These are phyloP conservation scores for Altica lythri DNA, from an alignment of 2,888 invertebrate genomes.

Conservation along the genomic window DNA sequence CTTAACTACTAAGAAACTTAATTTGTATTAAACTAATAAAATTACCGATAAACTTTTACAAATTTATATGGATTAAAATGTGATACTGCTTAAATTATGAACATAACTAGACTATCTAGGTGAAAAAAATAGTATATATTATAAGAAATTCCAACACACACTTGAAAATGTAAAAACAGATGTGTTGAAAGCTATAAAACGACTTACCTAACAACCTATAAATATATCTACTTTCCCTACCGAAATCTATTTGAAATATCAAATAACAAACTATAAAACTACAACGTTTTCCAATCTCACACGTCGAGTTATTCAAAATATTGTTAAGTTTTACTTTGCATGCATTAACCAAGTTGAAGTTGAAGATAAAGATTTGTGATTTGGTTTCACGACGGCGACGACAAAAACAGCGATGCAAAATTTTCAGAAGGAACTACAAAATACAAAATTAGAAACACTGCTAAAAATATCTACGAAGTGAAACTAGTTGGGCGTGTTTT, in stretches of 20 bases:
- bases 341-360: no score
- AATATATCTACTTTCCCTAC: conserved; percentile 11
- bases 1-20: not conserved
- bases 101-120: not conserved
- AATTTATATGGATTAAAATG: not conserved
- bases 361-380: no score
- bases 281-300: conserved; percentile 13
- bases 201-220: conserved; percentile 16
- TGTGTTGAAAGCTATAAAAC: conserved; percentile 22
- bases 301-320: no score
- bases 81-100: not conserved
- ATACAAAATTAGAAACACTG: no score
- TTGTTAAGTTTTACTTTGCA: no score
- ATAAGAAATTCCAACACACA: conserved; percentile 9
- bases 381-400: no score
- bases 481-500: no score
- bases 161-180: conserved; percentile 18
- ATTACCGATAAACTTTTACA: not conserved
- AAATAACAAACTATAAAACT: conserved; percentile 20
- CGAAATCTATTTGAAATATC: conserved; percentile 11
- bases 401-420: no score
- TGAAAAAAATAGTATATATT: not conserved
- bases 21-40: not conserved
- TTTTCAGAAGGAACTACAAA: no score
- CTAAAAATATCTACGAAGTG: no score